These are phyloP conservation scores for Cheirogaleus major DNA, from an alignment of 2,797 vertebrate species.

Conservation along the genomic window DNA sequence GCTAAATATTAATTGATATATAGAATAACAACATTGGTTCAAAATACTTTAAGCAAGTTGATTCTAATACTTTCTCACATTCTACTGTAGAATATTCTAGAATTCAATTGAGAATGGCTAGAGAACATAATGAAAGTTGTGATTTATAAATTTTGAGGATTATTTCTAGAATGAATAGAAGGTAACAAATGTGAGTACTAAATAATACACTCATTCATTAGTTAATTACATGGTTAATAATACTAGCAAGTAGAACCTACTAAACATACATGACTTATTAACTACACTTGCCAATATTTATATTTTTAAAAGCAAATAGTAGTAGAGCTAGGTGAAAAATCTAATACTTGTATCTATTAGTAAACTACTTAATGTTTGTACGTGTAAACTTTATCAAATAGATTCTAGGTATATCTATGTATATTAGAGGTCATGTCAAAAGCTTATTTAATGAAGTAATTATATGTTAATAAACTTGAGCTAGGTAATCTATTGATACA, in stretches of 20 bases:
- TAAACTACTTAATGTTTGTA: constrained; percentile 48
- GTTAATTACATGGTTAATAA: constrained; percentile 48
- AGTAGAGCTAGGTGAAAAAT: constrained; percentile 45
- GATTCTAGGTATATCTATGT: constrained; percentile 43
- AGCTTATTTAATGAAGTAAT: constrained; percentile 34
- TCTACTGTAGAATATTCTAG: constrained; percentile 26
- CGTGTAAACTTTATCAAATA: constrained; percentile 43
- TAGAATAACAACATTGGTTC: not conserved
- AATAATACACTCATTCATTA: constrained; percentile 23
- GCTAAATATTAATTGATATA: not conserved
- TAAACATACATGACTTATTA: constrained; percentile 21
- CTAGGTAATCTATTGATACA: not conserved
- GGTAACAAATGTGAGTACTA: constrained; percentile 22
- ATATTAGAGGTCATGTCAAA: constrained; percentile 56
- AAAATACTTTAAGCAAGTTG: constrained; percentile 47
- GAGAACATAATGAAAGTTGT: not conserved
- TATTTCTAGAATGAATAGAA: constrained; percentile 33
- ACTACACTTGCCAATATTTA: constrained; percentile 22
- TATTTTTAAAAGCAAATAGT: constrained; percentile 40
- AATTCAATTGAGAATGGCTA: constrained; percentile 58
- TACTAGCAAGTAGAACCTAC: constrained; percentile 57
- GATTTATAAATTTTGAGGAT: constrained; percentile 46
- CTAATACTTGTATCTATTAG: constrained; percentile 21
- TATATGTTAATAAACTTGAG: constrained; percentile 46
- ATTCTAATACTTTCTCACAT: constrained; percentile 22